These are phyloP conservation scores for Nineta flava DNA, from an alignment of 2,888 invertebrate genomes.

Conservation along the genomic window DNA sequence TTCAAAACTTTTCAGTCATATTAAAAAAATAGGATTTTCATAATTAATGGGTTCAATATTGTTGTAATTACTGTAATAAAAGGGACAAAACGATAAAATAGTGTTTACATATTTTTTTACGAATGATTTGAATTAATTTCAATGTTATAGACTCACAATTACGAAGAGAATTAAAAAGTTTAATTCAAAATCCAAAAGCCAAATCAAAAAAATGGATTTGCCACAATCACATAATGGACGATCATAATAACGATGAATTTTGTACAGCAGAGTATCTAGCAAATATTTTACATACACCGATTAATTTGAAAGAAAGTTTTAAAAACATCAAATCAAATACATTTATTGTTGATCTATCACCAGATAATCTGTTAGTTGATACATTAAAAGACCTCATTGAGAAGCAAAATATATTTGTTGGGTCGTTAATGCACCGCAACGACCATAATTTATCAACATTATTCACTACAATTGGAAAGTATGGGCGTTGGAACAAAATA, in stretches of 20 bases:
- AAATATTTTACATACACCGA: conserved; percentile 57
- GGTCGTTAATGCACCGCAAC: conserved; percentile 53
- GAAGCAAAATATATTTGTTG: conserved; percentile 21
- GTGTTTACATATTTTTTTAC: too few relatives aligned
- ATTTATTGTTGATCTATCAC: conserved; percentile 75
- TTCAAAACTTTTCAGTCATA: conserved; percentile 46
- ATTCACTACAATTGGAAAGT: conserved; percentile 49
- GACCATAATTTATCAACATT: conserved; percentile 45
- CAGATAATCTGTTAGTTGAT: conserved; percentile 77
- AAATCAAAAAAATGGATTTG: conserved; percentile 72
- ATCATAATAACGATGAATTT: conserved; percentile 39
- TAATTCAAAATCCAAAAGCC: conserved; percentile 46
- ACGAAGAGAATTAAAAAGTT: conserved; percentile 41
- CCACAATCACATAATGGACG: conserved; percentile 63
- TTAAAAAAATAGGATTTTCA: too few relatives aligned
- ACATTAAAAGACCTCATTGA: conserved; percentile 63
- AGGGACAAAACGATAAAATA: too few relatives aligned
- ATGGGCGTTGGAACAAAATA: conserved; percentile 15
- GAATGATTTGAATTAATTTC: too few relatives aligned
- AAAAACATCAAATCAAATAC: conserved; percentile 66
- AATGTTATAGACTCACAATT: conserved; percentile 36
- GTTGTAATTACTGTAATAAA: too few relatives aligned
- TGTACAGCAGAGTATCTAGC: conserved; percentile 81
- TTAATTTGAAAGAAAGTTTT: conserved; percentile 66
- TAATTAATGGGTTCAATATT: too few relatives aligned